A percentile compares a stretch with the other conserved stretches of the same genome.
Evolutionary conservation across 1,140 invertebrate genomes (phyloP).

Genomic region (Gryllus bimaculatus): DNA sequence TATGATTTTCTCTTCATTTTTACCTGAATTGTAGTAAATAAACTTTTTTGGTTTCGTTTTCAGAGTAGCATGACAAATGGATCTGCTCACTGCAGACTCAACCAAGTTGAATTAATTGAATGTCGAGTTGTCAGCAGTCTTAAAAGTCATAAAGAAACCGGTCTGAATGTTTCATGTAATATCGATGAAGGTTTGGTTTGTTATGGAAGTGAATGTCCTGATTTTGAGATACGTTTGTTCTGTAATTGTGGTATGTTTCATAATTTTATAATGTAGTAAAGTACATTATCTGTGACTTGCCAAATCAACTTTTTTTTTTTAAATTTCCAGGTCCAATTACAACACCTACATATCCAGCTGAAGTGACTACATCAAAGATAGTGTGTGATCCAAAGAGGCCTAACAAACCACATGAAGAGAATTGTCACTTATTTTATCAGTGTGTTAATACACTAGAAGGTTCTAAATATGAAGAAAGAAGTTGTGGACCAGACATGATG

Average conservation of each 20-base stretch:
- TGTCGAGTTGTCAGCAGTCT: slow-evolving; percentile 57
- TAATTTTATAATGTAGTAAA: slow-evolving; percentile 37
- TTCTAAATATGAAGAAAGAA: slow-evolving; percentile 38
- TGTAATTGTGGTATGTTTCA: slow-evolving; percentile 49
- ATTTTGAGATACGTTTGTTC: slow-evolving; percentile 63
- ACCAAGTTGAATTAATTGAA: slow-evolving; percentile 40
- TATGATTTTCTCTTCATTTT: too few species aligned
- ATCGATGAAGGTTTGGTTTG: slow-evolving; percentile 54
- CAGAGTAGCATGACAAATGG: not conserved
- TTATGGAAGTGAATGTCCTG: slow-evolving; percentile 49
- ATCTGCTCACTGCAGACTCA: slow-evolving; percentile 23
- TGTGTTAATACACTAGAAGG: slow-evolving; percentile 35
- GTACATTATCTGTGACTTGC: slow-evolving; percentile 45
- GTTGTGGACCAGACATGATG: slow-evolving; percentile 15
- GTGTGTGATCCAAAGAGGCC: slow-evolving; percentile 35
- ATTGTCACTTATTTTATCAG: slow-evolving; percentile 51
- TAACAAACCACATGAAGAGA: slow-evolving; percentile 38
- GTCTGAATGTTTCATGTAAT: slow-evolving; percentile 63
- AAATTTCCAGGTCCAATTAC: too few species aligned
- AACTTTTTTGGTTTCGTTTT: not conserved
- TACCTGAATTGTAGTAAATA: too few species aligned
- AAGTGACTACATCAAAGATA: not conserved
- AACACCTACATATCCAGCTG: too few species aligned
- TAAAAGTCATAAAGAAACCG: slow-evolving; percentile 51
- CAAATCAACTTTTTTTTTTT: slow-evolving; percentile 36